Evolutionary conservation across 2,113 vertebrate genomes (phyloP), one percentile per base, ranked within the genome.

Genomic region (Mesitornis unicolor): DNA sequence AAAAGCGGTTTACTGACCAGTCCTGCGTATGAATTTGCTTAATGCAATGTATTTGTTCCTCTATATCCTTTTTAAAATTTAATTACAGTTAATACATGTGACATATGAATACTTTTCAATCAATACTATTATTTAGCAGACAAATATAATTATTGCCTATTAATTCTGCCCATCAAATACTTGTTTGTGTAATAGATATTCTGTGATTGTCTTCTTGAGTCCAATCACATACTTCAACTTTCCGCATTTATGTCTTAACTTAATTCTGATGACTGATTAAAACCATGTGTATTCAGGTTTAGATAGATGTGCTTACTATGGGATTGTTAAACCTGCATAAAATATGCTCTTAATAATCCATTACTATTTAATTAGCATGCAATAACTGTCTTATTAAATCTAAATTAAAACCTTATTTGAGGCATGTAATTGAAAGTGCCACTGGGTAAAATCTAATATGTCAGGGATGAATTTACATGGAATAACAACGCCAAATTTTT

Each of bases 301-400:
- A 95, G 93, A 97, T 97, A 91, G 79, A 97, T 96, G 77, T 94
- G 85, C 97, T 93, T 97, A 82, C 60, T 87, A 40, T 0, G 4
- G 90, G 36, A 50, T 82, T 97, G 91, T 97, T 97, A 96, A 97
- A 97, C 90, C 90, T 94, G 94, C 68, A 92, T 86, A 97, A 97
- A 97, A 96, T 95, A 94, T 90, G 96, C 95, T 97, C 98, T 97
- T 94, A 94, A 95, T 96, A 97, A 97, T 94, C 96, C 70, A 96
- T 95, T 97, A 96, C 70, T 73, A 96, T 94, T 95, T 97, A 96
- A 97, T 98, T 97, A 98, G 76, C 75, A 91, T 97, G 81, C 96
- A 97, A 97, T 98, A 97, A 96, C 94, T 96, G 92, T 97, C 92
- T 93, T 98, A 97, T 97, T 98, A 97, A 96, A 94, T 97, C 88